Conservation (phyloP, 1,140 invertebrate genomes). For the Drosophila virilis region DNA sequence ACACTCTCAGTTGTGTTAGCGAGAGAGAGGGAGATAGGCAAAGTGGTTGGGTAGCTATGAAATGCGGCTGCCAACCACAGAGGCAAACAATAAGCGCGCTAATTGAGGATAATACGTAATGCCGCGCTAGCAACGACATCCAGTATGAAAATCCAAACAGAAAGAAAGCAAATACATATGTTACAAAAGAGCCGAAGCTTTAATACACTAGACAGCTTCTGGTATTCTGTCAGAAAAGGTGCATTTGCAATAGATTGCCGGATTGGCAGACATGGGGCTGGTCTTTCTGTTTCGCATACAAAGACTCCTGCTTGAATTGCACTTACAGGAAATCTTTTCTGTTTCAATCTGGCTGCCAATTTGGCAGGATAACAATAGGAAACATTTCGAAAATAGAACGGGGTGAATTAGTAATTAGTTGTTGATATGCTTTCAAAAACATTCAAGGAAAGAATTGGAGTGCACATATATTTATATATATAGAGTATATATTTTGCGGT, state of each 20-base stretch:
- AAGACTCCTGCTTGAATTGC: too few relatives aligned
- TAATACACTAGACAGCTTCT: constrained; percentile 14
- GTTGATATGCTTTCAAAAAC: too few relatives aligned
- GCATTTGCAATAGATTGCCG: neutral
- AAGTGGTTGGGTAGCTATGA: constrained; percentile 7
- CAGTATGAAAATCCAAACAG: constrained; percentile 26
- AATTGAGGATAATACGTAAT: constrained; percentile 73
- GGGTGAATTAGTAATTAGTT: too few relatives aligned
- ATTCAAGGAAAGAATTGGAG: too few relatives aligned
- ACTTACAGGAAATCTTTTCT: too few relatives aligned
- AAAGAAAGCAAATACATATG: constrained; percentile 15
- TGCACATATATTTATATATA: too few relatives aligned
- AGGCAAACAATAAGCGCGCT: constrained; percentile 75
- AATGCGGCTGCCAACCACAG: constrained; percentile 27
- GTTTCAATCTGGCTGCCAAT: too few relatives aligned
- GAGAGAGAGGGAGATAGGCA: neutral
- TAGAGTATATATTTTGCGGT: neutral
- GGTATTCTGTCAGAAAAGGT: neutral
- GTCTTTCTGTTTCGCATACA: neutral
- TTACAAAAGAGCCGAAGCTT: neutral
- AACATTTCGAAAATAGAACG: too few relatives aligned
- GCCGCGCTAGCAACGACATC: constrained; percentile 23
- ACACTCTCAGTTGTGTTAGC: neutral
- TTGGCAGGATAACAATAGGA: too few relatives aligned
- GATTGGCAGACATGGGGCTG: neutral